phyloP scores from a whole-genome alignment of 2,888 invertebrate genomes.

The Philereme transversata region DNA sequence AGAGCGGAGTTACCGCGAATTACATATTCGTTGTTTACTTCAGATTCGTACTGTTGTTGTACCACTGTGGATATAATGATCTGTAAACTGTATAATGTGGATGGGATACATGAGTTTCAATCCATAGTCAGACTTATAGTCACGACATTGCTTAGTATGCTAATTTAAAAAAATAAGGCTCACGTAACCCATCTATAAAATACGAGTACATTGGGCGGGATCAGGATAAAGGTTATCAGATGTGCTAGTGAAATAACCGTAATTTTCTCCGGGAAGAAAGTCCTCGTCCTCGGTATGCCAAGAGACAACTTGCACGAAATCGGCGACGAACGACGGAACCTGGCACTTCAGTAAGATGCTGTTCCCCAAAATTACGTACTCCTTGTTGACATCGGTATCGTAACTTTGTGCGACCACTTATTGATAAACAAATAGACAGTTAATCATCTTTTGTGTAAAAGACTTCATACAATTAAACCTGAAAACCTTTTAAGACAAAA shows the following conservation, averaged over 20 bases:
- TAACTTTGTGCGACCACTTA: slow-evolving; percentile 92
- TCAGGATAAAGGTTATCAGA: slow-evolving; percentile 31
- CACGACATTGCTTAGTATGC: too few species aligned
- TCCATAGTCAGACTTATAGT: too few species aligned
- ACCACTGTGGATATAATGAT: slow-evolving; percentile 86
- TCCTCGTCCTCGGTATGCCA: slow-evolving; percentile 92
- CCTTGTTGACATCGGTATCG: slow-evolving; percentile 93
- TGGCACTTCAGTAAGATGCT: slow-evolving; percentile 92
- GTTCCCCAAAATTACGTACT: slow-evolving; percentile 92
- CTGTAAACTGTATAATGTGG: slow-evolving; percentile 8
- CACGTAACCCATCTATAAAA: not conserved
- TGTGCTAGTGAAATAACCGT: slow-evolving; percentile 73
- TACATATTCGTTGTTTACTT: slow-evolving; percentile 96
- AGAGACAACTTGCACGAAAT: slow-evolving; percentile 91
- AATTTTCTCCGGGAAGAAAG: slow-evolving; percentile 86
- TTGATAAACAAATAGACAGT: slow-evolving; percentile 36
- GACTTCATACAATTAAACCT: not conserved
- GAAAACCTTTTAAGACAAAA: slow-evolving; percentile 8
- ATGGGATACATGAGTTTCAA: not conserved
- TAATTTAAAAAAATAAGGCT: too few species aligned
- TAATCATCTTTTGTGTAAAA: not conserved
- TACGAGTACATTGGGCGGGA: slow-evolving; percentile 25
- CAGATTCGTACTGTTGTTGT: slow-evolving; percentile 94
- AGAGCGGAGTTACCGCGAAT: slow-evolving; percentile 95
- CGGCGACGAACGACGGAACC: slow-evolving; percentile 93